phyloP scores from a whole-genome alignment of 1,140 invertebrate species.

The Phymastichus coffea region DNA sequence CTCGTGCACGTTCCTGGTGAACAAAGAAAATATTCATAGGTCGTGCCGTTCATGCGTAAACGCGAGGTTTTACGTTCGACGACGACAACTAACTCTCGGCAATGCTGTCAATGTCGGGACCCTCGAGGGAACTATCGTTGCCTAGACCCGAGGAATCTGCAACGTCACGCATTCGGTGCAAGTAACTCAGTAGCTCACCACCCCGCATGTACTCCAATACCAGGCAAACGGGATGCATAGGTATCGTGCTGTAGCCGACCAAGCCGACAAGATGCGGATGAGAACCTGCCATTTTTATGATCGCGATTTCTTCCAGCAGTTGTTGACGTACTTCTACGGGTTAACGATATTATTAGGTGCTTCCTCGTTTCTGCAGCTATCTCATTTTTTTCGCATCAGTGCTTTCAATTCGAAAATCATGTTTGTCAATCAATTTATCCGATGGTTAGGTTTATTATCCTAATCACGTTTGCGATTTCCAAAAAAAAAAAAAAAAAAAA shows the following conservation, averaged over 20 bases:
- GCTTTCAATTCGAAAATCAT: too few relatives aligned
- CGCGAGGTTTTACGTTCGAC: too few relatives aligned
- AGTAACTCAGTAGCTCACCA: conserved; percentile 73
- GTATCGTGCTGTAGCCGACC: conserved; percentile 75
- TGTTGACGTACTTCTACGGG: conserved; percentile 61
- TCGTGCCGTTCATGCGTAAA: too few relatives aligned
- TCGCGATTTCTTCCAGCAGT: conserved; percentile 75
- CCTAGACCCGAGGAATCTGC: neutral
- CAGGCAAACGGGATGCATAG: conserved; percentile 64
- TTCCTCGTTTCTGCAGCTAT: too few relatives aligned
- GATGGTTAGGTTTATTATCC: neutral
- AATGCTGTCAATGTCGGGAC: neutral
- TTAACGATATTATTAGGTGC: too few relatives aligned
- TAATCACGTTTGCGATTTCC: neutral
- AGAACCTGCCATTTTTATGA: conserved; percentile 74
- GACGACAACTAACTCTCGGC: conserved; percentile 27
- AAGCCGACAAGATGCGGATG: conserved; percentile 79
- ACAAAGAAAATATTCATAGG: too few relatives aligned
- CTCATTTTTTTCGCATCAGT: neutral
- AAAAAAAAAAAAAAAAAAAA: neutral
- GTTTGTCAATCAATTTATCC: too few relatives aligned
- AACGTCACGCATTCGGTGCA: conserved; percentile 45
- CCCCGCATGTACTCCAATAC: conserved; percentile 79
- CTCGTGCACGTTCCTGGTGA: neutral
- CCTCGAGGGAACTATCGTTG: neutral